These are phyloP conservation scores for Drosophila neocordata DNA, from an alignment of 1,140 invertebrate genomes.

Conservation along the genomic window DNA sequence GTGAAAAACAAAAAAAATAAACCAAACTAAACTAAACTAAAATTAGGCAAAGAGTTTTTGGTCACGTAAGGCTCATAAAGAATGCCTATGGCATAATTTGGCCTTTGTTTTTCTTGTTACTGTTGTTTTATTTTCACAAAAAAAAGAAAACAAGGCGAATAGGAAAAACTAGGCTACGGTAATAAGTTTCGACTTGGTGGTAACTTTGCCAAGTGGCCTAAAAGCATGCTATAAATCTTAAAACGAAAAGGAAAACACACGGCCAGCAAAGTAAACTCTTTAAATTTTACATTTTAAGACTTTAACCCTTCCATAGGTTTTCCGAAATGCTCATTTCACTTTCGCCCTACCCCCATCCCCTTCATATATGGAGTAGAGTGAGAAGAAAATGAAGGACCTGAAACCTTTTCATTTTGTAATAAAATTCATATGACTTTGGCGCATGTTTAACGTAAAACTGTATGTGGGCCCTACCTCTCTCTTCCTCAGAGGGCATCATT, in stretches of 20 bases:
- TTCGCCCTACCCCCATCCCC: not conserved
- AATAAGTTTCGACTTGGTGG: slow-evolving; percentile 56
- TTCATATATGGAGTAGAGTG: not conserved
- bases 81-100: slow-evolving; percentile 72
- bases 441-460: slow-evolving; percentile 70
- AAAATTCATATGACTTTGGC: slow-evolving; percentile 79
- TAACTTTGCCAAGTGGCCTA: slow-evolving; percentile 50
- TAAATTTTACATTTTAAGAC: slow-evolving; percentile 9
- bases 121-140: not conserved
- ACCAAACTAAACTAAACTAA: slow-evolving; percentile 6
- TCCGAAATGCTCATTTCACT: not conserved
- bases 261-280: slow-evolving; percentile 10
- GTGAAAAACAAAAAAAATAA: slow-evolving; percentile 45
- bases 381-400: slow-evolving; percentile 13
- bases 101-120: slow-evolving; percentile 47
- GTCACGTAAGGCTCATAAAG: slow-evolving; percentile 75
- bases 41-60: slow-evolving; percentile 71
- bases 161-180: slow-evolving; percentile 62
- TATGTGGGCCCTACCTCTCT: not conserved
- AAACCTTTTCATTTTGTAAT: slow-evolving; percentile 73
- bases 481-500: slow-evolving; percentile 52
- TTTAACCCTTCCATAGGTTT: slow-evolving; percentile 2
- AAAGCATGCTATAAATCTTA: slow-evolving; percentile 59
- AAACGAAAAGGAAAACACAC: slow-evolving; percentile 26
- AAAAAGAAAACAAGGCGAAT: not conserved